Base-by-base conservation (phyloP, 2,888 invertebrate genomes). In the Caenorhabditis wallacei region DNA sequence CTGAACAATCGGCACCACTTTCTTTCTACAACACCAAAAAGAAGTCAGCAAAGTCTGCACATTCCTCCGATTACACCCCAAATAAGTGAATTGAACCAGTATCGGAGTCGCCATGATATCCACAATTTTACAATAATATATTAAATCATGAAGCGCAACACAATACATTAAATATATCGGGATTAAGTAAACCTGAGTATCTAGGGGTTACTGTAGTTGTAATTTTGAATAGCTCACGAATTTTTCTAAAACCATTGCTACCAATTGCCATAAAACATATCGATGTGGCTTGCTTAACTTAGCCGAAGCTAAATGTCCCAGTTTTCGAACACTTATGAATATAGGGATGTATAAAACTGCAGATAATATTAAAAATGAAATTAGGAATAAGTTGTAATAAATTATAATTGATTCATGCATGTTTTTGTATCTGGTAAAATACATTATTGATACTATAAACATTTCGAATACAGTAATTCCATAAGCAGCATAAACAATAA, bases 241-340 rank as follows among this genome's bases (percentile, higher is more conserved):
- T 56, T 56, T 56, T 5, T 16, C 8, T 0, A 30, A n/a, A 3
- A 26, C 4, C 2, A 30, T 16, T 0, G 16, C 40, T 2, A 22
- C 13, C 59, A 59, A 59, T 11, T 59, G 59, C 59, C 59, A 59
- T 0, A 22, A 1, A 11, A 59, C 59, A 22, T 59, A 40, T 20
- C 59, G 10, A 0, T 59, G 59, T 13, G 59, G 59, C n/a, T 59
- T 18, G 40, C 22, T 59, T 1, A 59, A 13, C 18, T 59, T 10
- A 5, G 40, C 59, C 2, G 59, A 59, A 1, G 22, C 16, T 8
- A 59, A 13, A 40, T 59, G 59, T 22, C 2, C 1, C 2, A 22
- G 40, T 22, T 59, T 59, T 16, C 22, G 8, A 3, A 59, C 40
- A 2, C 16, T 59, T 4, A 1, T 18, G 3, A 2, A 5, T 0